A percentile compares a stretch with the other conserved stretches of the same genome.
Evolutionary conservation across 2,797 vertebrate genomes (phyloP).

Genomic region (Hippocampus kuda): DNA sequence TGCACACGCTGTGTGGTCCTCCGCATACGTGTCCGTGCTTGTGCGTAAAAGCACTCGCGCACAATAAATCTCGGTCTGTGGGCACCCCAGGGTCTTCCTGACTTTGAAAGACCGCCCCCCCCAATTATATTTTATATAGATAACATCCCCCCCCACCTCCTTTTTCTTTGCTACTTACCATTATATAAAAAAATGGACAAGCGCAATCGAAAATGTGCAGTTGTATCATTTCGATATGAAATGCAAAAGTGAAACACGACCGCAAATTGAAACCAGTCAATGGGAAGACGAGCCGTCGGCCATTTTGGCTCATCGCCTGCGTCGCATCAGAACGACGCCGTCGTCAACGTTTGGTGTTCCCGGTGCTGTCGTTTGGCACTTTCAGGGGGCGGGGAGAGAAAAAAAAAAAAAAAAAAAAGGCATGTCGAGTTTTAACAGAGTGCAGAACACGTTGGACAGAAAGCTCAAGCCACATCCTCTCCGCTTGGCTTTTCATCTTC

Average conservation of each 20-base stretch:
- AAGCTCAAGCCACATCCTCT: conserved; percentile 10
- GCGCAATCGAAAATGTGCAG: too few species aligned
- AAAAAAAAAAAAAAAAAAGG: too few species aligned
- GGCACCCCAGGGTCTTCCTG: conserved; percentile 11
- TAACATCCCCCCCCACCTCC: too few species aligned
- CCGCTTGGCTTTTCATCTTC: not conserved
- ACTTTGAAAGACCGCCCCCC: not conserved
- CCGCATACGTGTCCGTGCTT: conserved; percentile 24
- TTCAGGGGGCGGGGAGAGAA: not conserved
- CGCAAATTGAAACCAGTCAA: not conserved
- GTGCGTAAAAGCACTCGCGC: conserved; percentile 29
- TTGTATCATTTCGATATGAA: too few species aligned
- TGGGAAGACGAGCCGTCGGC: not conserved
- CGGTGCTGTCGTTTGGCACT: not conserved
- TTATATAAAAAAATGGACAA: conserved; percentile 9
- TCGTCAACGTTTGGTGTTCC: not conserved
- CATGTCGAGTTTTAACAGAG: conserved; percentile 3
- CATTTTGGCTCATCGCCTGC: not conserved
- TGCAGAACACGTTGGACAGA: conserved; percentile 1
- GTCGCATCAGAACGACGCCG: not conserved
- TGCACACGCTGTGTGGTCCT: conserved; percentile 45
- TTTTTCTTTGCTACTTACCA: too few species aligned
- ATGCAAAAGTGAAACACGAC: not conserved
- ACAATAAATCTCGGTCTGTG: conserved; percentile 34
- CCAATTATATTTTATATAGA: too few species aligned